Conservation (phyloP, 1,140 invertebrate genomes). For the Anastrepha ludens region DNA sequence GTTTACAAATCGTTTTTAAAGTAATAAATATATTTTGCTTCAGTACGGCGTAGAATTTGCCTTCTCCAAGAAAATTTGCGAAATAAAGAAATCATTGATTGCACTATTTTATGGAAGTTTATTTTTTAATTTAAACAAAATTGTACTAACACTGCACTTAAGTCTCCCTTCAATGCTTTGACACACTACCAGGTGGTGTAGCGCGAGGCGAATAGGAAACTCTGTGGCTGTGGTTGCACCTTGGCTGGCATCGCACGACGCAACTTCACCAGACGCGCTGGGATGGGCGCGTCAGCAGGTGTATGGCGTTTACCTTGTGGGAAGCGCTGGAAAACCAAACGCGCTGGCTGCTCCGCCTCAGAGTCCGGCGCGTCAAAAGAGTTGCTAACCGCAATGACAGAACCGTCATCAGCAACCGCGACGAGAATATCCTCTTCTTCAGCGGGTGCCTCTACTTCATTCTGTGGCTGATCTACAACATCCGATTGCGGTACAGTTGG, state of each 20-base stretch:
- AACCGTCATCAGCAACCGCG: constrained; percentile 15
- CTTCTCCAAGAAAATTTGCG: no score
- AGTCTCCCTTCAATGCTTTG: background rate
- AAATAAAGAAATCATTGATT: no score
- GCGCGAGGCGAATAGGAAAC: background rate
- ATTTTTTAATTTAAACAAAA: background rate
- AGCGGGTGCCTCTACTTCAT: background rate
- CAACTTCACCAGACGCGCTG: background rate
- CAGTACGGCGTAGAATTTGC: no score
- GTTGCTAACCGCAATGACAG: constrained; percentile 42
- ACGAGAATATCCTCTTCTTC: constrained; percentile 8
- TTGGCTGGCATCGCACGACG: constrained; percentile 18
- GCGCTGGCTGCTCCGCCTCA: background rate
- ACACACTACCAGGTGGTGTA: constrained; percentile 9
- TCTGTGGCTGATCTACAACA: background rate
- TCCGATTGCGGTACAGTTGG: constrained; percentile 30
- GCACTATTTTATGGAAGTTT: no score
- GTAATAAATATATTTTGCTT: no score
- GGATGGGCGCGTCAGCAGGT: background rate
- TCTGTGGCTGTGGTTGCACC: constrained; percentile 18
- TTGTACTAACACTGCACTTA: constrained; percentile 5
- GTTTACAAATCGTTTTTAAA: no score
- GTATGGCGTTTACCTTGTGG: background rate
- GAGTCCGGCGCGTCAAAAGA: constrained; percentile 4
- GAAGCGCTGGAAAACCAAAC: constrained; percentile 37